Conservation (phyloP, 2,113 vertebrate genomes). For the Oryctolagus cuniculus region mOryCun1.1 NC_091440.1:56296001-56296500, state of each 20-base stretch:
- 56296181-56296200: neutral
- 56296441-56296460: neutral
- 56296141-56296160: neutral
- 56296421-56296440: neutral
- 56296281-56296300: neutral
- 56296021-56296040: slow-evolving; percentile 25
- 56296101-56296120: neutral
- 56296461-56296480: neutral
- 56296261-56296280: neutral
- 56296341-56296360: neutral
- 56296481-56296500: neutral
- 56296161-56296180: neutral
- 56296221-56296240: slow-evolving; percentile 18
- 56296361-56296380: neutral
- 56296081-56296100: neutral
- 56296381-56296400: neutral
- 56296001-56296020: neutral
- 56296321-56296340: neutral
- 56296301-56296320: neutral
- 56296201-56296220: neutral
- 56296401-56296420: neutral
- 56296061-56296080: neutral
- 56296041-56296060: neutral
- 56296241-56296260: neutral
- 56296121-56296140: slow-evolving; percentile 14